A percentile compares a stretch with the other conserved stretches of the same genome.
Conservation (phyloP, 2,113 vertebrate species). For the Petromus typicus region DNA sequence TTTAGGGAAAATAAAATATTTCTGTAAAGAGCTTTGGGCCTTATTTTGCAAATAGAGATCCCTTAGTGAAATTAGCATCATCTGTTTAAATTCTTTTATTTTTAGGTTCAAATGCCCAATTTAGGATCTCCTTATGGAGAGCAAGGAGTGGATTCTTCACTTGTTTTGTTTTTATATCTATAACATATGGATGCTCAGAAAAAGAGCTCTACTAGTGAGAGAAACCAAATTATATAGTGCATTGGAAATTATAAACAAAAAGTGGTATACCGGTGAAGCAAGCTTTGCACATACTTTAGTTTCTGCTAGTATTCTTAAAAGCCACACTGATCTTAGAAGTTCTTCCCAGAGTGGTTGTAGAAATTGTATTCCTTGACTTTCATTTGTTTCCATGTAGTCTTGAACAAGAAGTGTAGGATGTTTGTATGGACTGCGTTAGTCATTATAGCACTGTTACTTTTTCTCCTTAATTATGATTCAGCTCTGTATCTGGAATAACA, state of each 20-base stretch:
- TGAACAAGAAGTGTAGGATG: neutral
- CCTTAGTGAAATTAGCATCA: neutral
- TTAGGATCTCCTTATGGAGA: neutral
- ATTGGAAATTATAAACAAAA: neutral
- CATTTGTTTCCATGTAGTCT: neutral
- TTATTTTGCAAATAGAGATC: neutral
- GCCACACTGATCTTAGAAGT: neutral
- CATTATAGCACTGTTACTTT: neutral
- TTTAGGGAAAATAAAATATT: neutral
- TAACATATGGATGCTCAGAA: neutral
- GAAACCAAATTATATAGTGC: neutral
- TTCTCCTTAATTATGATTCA: neutral
- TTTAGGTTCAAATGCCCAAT: neutral
- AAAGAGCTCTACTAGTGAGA: neutral
- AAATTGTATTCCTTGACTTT: constrained; percentile 11
- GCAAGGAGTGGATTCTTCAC: neutral
- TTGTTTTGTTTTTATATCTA: neutral
- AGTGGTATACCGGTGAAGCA: neutral
- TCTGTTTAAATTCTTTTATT: constrained; percentile 5
- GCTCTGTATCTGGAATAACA: constrained; percentile 45
- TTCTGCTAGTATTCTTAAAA: constrained; percentile 14
- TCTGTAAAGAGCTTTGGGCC: neutral
- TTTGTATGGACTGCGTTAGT: neutral
- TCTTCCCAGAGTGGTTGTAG: constrained; percentile 10
- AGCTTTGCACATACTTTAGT: constrained; percentile 10